A percentile compares a stretch with the other conserved stretches of the same genome.
Evolutionary conservation across 2,797 vertebrate genomes (phyloP).

Genomic region (Ataeniobius toweri): DNA sequence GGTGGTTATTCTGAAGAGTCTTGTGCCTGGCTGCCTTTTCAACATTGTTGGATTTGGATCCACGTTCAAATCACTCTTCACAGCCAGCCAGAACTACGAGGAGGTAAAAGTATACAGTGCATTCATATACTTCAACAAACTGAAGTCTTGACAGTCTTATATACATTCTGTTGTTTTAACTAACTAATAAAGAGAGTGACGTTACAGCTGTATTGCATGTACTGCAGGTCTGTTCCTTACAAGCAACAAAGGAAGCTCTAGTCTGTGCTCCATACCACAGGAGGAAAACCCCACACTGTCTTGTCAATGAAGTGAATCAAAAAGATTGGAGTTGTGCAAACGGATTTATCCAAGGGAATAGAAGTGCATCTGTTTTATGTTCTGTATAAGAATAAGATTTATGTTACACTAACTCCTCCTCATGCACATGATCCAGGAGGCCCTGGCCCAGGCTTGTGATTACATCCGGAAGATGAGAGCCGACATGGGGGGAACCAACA

Average conservation of each 20-base stretch:
- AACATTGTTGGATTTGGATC: conserved; percentile 92
- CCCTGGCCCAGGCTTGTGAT: conserved; percentile 85
- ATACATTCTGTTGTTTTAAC: too few species aligned
- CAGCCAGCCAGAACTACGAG: conserved; percentile 87
- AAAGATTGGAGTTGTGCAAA: not conserved
- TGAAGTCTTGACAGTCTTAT: not conserved
- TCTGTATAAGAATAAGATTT: not conserved
- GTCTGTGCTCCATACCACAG: too few species aligned
- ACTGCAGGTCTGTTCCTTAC: too few species aligned
- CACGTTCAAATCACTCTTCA: conserved; percentile 89
- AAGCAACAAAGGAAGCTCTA: not conserved
- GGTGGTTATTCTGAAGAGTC: conserved; percentile 92
- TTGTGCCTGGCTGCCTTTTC: conserved; percentile 90
- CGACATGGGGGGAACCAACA: conserved; percentile 90
- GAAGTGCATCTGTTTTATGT: not conserved
- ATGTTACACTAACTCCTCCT: not conserved
- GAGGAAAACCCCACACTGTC: too few species aligned
- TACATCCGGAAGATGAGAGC: conserved; percentile 84
- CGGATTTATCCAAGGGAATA: not conserved
- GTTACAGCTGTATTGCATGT: too few species aligned
- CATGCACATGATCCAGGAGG: conserved; percentile 79
- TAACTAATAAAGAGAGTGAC: too few species aligned
- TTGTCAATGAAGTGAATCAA: too few species aligned
- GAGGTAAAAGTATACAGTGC: conserved; percentile 82
- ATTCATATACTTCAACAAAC: not conserved